phyloP scores from a whole-genome alignment of 1,140 invertebrate genomes.

The Brachionus sp. region DNA sequence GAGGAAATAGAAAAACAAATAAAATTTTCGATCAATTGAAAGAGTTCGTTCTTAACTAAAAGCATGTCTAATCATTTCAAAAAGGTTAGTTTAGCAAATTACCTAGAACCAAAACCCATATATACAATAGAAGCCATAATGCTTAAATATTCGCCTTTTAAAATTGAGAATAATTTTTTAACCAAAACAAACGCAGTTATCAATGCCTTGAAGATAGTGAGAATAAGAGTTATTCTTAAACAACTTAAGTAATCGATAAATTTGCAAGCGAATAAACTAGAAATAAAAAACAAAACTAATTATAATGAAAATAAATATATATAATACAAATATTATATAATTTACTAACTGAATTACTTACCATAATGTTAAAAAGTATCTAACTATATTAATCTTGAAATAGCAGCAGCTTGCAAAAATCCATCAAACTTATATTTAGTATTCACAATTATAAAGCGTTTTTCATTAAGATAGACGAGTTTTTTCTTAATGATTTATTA shows the following conservation, averaged over 20 bases:
- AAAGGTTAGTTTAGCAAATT: slow-evolving; percentile 39
- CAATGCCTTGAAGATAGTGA: neutral
- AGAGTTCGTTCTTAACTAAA: slow-evolving; percentile 13
- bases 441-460: neutral
- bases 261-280: slow-evolving; percentile 8
- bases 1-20: neutral
- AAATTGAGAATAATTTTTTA: neutral
- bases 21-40: neutral
- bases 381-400: neutral
- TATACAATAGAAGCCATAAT: neutral
- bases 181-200: neutral
- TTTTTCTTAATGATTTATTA: neutral
- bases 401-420: neutral
- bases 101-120: slow-evolving; percentile 3
- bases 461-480: neutral
- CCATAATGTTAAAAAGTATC: neutral
- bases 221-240: neutral
- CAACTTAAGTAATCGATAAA: slow-evolving; percentile 1
- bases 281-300: neutral
- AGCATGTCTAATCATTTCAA: slow-evolving; percentile 30
- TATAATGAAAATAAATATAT: neutral
- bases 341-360: neutral
- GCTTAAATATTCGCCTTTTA: neutral
- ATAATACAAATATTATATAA: neutral
- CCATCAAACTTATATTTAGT: neutral